Evolutionary conservation across 2,888 invertebrate genomes (phyloP), one percentile per base, ranked within the genome.

Genomic region (Drosophila pullipes): DNA sequence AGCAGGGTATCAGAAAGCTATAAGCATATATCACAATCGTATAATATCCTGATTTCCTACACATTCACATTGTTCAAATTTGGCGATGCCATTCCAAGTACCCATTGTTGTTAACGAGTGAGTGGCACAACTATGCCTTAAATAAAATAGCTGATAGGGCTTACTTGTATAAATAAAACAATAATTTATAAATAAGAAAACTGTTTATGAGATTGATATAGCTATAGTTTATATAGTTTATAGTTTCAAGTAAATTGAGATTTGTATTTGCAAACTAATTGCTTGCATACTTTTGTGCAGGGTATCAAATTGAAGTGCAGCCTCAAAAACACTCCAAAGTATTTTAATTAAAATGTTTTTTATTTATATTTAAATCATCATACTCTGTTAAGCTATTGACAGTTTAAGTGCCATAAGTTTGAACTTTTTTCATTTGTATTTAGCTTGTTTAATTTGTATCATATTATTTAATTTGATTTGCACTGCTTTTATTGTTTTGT

Each of bases 211-310:
- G 37, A 7, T 47, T 47, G 7, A 47, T 47, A 22, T 22, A 13
- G 22, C 13, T 13, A 22, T 13, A 13, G 13, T 22, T 22, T 22
- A 3, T 13, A 47, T 16, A 22, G 16, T 22, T 22, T 22, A 3
- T 9, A 16, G 13, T 16, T 22, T 9, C 22, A 47, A 16, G 22
- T 47, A 9, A 2, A 22, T 47, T 22, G 22, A 7, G 7, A 16
- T 25, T 47, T 25, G 0, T 22, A 54, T 33, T 33, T 33, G 22
- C 16, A 16, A 22, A 41, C 22, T 18, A 55, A 57, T 74, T 39
- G 41, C 25, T 13, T 79, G 76, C 75, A 63, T 76, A 76, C 79
- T 79, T 75, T 69, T 64, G 44, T 64, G 79, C 69, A 53, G 68
- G 35, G 67, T 68, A 53, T 67, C 11, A 6, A 4, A 13, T 4